phyloP scores from a whole-genome alignment of 2,888 invertebrate species.

The Gymnocheta viridis region DNA sequence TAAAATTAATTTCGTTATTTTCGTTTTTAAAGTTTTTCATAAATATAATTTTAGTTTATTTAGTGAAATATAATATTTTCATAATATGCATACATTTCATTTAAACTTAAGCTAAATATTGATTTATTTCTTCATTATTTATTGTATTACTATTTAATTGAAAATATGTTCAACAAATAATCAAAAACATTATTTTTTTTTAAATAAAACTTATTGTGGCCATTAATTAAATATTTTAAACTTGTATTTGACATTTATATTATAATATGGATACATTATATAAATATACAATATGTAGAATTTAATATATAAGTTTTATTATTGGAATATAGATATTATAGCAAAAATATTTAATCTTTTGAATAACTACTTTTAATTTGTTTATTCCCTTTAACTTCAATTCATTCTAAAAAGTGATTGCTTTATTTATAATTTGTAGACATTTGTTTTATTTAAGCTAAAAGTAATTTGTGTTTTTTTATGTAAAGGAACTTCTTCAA shows the following conservation, averaged over 20 bases:
- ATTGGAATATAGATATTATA: slow-evolving; percentile 50
- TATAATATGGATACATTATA: slow-evolving; percentile 22
- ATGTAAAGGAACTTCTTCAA: slow-evolving; percentile 53
- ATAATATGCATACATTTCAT: slow-evolving; percentile 64
- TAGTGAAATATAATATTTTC: slow-evolving; percentile 65
- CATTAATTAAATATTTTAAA: slow-evolving; percentile 36
- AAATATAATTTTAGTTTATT: slow-evolving; percentile 66
- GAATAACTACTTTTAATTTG: slow-evolving; percentile 33
- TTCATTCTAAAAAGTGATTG: slow-evolving; percentile 38
- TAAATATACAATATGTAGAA: slow-evolving; percentile 41
- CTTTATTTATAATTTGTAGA: slow-evolving; percentile 32
- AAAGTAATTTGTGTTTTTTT: slow-evolving; percentile 11
- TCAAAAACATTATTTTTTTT: slow-evolving; percentile 26
- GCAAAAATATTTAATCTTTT: slow-evolving; percentile 62
- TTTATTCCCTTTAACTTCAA: slow-evolving; percentile 34
- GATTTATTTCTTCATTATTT: slow-evolving; percentile 36
- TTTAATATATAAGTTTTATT: slow-evolving; percentile 16
- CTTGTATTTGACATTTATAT: slow-evolving; percentile 25
- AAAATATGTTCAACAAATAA: slow-evolving; percentile 50
- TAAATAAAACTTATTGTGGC: slow-evolving; percentile 63
- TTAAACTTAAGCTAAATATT: slow-evolving; percentile 61
- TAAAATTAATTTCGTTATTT: slow-evolving; percentile 57
- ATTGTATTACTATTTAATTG: slow-evolving; percentile 31
- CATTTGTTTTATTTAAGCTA: slow-evolving; percentile 7
- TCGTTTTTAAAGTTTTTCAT: slow-evolving; percentile 61